Percentiles rank a stretch among this genome's conserved stretches.
These are phyloP conservation scores for Intellagama lesueurii DNA, from an alignment of 2,797 vertebrate species.

Conservation along the genomic window DNA sequence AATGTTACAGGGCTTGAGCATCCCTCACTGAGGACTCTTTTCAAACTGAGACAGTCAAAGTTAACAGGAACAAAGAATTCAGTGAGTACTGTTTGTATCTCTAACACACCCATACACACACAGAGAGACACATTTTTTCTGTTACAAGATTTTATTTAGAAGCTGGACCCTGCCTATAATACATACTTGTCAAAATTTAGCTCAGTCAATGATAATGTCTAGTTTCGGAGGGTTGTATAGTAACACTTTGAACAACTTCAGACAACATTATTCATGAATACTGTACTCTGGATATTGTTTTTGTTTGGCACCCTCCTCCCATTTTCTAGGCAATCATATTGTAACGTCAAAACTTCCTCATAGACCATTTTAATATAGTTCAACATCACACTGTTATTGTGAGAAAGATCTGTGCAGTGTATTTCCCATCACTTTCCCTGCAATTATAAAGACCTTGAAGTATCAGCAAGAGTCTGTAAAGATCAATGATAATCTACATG, in stretches of 20 bases:
- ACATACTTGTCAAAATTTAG: not conserved
- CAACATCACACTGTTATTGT: not conserved
- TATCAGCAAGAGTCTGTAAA: conserved; percentile 23
- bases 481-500: conserved; percentile 20
- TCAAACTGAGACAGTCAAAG: too few species aligned
- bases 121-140: not conserved
- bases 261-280: not conserved
- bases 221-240: not conserved
- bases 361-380: conserved; percentile 20
- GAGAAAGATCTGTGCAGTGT: conserved; percentile 30
- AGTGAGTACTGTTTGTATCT: not conserved
- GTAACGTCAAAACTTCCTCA: conserved; percentile 25
- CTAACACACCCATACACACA: not conserved
- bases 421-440: conserved; percentile 31
- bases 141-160: not conserved
- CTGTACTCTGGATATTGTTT: not conserved
- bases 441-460: conserved; percentile 51
- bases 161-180: not conserved
- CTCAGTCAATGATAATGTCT: not conserved
- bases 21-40: too few species aligned
- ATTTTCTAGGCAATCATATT: not conserved
- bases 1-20: too few species aligned
- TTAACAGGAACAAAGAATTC: too few species aligned
- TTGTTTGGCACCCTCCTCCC: not conserved
- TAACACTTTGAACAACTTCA: not conserved